Percentiles rank a stretch among this genome's conserved stretches.
phyloP scores from a whole-genome alignment of 2,113 vertebrate species.

The Agelaius tricolor region DNA sequence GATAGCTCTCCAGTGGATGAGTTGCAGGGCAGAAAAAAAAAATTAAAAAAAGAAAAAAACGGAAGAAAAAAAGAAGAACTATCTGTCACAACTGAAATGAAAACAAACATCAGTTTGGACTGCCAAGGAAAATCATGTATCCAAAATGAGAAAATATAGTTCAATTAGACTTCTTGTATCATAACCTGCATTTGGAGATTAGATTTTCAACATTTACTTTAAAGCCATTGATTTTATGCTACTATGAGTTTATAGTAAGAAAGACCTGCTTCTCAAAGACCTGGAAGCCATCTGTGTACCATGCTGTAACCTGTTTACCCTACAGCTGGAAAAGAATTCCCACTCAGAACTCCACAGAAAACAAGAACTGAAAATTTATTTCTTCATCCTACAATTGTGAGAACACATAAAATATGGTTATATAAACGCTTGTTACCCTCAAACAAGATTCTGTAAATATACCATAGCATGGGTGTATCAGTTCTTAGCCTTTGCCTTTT shows the following conservation, averaged over 20 bases:
- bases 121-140: neutral
- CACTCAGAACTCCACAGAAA: neutral
- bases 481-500: neutral
- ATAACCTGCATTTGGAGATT: neutral
- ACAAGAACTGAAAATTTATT: neutral
- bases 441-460: neutral
- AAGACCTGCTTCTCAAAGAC: neutral
- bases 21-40: neutral
- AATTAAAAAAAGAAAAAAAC: neutral
- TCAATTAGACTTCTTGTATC: neutral
- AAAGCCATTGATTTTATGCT: neutral
- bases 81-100: neutral
- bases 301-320: neutral
- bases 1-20: neutral
- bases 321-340: neutral
- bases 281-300: neutral
- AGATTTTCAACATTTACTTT: neutral
- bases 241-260: neutral
- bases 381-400: neutral
- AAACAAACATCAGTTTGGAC: neutral
- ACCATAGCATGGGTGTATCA: neutral
- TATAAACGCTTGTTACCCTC: neutral
- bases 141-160: neutral
- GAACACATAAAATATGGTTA: neutral
- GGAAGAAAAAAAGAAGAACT: neutral